Evolutionary conservation across 2,888 invertebrate genomes (phyloP).

Genomic region (Calameuta pallipes): DNA sequence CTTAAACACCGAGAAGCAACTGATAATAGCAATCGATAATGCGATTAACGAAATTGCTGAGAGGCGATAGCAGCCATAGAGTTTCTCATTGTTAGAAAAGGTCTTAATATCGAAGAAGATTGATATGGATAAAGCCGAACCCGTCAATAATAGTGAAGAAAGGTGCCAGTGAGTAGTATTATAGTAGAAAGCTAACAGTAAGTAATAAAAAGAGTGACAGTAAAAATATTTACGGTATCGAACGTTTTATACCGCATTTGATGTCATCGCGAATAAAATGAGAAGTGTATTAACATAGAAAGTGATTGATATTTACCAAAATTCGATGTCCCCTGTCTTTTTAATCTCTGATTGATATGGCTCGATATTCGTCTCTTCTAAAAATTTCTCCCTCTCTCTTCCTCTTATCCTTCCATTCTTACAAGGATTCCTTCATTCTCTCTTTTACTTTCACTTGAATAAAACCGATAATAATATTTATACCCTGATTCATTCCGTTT

Average conservation of each 20-base stretch:
- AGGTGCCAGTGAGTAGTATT: slow-evolving; percentile 50
- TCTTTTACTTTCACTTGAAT: too few species aligned
- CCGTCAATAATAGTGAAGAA: slow-evolving; percentile 51
- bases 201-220: slow-evolving; percentile 12
- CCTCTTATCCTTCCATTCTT: neutral
- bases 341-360: neutral
- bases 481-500: slow-evolving; percentile 9
- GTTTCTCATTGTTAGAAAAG: too few species aligned
- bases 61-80: too few species aligned
- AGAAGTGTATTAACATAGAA: slow-evolving; percentile 32
- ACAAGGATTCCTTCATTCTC: too few species aligned
- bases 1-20: too few species aligned
- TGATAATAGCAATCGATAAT: too few species aligned
- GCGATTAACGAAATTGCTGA: too few species aligned
- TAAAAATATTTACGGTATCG: slow-evolving; percentile 17
- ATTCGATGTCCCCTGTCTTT: slow-evolving; percentile 5
- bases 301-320: slow-evolving; percentile 9
- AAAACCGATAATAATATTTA: too few species aligned
- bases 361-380: neutral
- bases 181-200: slow-evolving; percentile 16
- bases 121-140: slow-evolving; percentile 22
- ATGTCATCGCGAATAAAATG: slow-evolving; percentile 32
- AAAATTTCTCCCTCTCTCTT: slow-evolving; percentile 7
- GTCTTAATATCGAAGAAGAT: too few species aligned
- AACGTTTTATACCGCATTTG: slow-evolving; percentile 30